phyloP scores from a whole-genome alignment of 2,113 vertebrate species.

The Euleptes europaea region DNA sequence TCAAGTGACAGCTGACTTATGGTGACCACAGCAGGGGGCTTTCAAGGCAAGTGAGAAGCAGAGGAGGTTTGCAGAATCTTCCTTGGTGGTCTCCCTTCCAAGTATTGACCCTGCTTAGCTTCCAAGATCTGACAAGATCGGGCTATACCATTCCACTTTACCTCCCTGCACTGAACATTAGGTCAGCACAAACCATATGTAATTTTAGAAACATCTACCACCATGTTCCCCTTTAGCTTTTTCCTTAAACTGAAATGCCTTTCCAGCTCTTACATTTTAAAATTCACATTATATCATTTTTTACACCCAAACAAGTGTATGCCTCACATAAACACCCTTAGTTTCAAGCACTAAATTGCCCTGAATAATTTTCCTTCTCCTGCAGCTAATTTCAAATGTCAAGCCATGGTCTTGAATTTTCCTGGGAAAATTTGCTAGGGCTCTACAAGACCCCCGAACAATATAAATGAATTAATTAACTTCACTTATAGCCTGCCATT shows the following conservation, averaged over 20 bases:
- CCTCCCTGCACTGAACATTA: too few relatives aligned
- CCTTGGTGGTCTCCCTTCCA: too few relatives aligned
- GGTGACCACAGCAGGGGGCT: too few relatives aligned
- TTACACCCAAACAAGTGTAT: neutral
- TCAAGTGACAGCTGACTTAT: too few relatives aligned
- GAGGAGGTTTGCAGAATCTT: too few relatives aligned
- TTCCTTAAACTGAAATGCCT: neutral
- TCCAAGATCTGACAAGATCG: too few relatives aligned
- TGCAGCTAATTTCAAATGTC: too few relatives aligned
- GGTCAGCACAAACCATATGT: neutral
- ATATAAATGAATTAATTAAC: neutral
- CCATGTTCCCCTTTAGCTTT: neutral
- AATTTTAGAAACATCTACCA: neutral
- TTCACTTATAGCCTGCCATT: too few relatives aligned
- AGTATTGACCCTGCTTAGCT: too few relatives aligned
- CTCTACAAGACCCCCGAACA: neutral
- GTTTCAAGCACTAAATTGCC: neutral
- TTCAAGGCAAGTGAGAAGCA: too few relatives aligned
- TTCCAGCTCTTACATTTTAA: neutral
- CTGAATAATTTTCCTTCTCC: neutral
- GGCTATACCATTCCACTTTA: too few relatives aligned
- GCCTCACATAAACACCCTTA: neutral
- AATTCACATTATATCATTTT: neutral
- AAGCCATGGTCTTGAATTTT: neutral
- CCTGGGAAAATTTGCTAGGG: neutral